These are phyloP conservation scores for Nicator chloris DNA, from an alignment of 2,113 vertebrate genomes.

Conservation along the genomic window DNA sequence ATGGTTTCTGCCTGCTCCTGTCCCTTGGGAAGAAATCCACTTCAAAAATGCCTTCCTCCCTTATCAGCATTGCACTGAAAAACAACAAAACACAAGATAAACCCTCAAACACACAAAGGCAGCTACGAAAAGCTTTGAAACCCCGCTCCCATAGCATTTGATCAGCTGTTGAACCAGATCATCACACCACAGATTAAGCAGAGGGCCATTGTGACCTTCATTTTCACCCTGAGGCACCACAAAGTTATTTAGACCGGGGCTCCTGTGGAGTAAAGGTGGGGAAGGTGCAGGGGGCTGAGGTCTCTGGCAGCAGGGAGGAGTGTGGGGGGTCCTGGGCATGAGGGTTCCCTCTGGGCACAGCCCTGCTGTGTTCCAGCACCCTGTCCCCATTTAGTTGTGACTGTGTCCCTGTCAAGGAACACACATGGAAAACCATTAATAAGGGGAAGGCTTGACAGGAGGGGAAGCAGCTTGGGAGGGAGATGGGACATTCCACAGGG, in stretches of 20 bases:
- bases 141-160: not conserved
- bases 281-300: not conserved
- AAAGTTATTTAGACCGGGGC: not conserved
- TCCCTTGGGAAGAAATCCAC: not conserved
- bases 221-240: not conserved
- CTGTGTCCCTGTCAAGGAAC: not conserved
- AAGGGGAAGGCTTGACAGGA: not conserved
- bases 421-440: not conserved
- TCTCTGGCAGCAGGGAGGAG: not conserved
- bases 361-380: not conserved
- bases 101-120: not conserved
- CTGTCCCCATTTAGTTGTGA: not conserved
- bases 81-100: not conserved
- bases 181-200: not conserved
- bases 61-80: not conserved
- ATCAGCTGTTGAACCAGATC: not conserved
- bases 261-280: not conserved
- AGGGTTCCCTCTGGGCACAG: not conserved
- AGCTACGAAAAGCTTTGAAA: not conserved
- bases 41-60: not conserved
- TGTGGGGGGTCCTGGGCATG: rapidly evolving
- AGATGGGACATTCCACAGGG: rapidly evolving
- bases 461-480: not conserved
- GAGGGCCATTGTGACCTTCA: not conserved
- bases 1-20: not conserved